Base-by-base conservation (phyloP, 2,113 vertebrate species). In the Anhinga rufa region DNA sequence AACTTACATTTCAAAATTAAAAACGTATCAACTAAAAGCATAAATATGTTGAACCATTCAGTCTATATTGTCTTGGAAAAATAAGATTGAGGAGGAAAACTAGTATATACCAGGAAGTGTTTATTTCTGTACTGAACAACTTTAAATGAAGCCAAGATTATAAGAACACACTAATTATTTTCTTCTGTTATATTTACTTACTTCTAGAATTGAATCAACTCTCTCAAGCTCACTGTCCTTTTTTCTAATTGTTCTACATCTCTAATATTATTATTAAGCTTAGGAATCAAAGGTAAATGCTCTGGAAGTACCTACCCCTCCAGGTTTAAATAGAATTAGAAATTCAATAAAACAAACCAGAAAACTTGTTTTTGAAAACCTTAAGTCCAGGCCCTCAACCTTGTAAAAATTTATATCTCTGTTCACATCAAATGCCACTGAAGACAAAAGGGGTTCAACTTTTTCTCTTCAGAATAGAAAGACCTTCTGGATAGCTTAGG, bases 351-450 rank as follows among this genome's bases (percentile, higher is more conserved):
- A 72, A 61, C 32, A 75, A 72, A 62, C 2, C 11, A 82, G n/a
- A 71, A 86, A 65, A 15, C 4, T 36, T 38, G 2, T 13, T 87
- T 61, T n/a, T 28, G 3, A 60, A 79, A 77, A 32, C 4, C 4
- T 42, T 31, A 74, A 26, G 14, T 55, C 14, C n/a, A 28, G 7
- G 3, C 7, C 7, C 15, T 51, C 42, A 48, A 26, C 2, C 17
- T 22, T 55, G 2, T 16, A 60, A 70, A 80, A 72, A 17, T 8
- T 16, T 17, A 3, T 18, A 77, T 16, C 17, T 44, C 34, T 28
- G 3, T 4, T 14, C 38, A 46, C 2, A 1, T 3, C 4, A 70
- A 48, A 21, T 0, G 0, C 3, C 46, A 40, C 13, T 24, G 14
- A 79, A 68, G 4, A 36, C 10, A 52, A 26, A 51, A 66, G 4